A percentile compares a stretch with the other conserved stretches of the same genome.
Conservation (phyloP, 2,797 vertebrate species). For the Onychomys leucogaster region DNA sequence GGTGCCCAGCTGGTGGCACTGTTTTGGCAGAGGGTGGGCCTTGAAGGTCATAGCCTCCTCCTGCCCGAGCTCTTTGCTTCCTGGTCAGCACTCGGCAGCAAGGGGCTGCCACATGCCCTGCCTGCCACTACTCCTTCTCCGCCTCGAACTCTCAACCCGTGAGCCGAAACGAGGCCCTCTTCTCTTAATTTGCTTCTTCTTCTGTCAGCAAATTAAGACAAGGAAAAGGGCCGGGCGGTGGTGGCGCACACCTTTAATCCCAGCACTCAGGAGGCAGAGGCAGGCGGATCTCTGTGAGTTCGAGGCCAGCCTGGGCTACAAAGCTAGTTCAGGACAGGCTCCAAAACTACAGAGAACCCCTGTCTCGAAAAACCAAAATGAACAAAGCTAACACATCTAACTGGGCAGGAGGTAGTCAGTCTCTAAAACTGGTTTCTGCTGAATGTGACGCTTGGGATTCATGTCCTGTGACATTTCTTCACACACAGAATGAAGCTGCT, state of each 20-base stretch:
- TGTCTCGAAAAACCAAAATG: background rate
- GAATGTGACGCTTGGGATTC: background rate
- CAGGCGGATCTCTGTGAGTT: background rate
- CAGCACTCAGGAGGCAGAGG: background rate
- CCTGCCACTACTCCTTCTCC: background rate
- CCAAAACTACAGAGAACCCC: too few species aligned
- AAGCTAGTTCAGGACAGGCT: background rate
- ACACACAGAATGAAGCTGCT: background rate
- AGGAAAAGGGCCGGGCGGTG: background rate
- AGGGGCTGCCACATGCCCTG: background rate
- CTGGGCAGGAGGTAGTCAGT: background rate
- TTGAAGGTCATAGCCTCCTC: background rate
- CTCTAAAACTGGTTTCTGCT: background rate
- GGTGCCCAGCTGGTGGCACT: background rate
- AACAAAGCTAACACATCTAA: background rate
- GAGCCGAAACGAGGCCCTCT: background rate
- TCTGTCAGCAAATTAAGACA: background rate
- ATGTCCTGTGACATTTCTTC: background rate
- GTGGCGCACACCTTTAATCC: background rate
- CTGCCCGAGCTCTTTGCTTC: background rate
- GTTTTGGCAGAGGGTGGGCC: background rate
- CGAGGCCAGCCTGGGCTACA: background rate
- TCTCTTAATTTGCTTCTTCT: background rate
- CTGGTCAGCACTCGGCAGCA: background rate
- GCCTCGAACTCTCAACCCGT: background rate